Evolutionary conservation across 2,113 vertebrate genomes (phyloP).

Genomic region (Mixornis gularis): DNA sequence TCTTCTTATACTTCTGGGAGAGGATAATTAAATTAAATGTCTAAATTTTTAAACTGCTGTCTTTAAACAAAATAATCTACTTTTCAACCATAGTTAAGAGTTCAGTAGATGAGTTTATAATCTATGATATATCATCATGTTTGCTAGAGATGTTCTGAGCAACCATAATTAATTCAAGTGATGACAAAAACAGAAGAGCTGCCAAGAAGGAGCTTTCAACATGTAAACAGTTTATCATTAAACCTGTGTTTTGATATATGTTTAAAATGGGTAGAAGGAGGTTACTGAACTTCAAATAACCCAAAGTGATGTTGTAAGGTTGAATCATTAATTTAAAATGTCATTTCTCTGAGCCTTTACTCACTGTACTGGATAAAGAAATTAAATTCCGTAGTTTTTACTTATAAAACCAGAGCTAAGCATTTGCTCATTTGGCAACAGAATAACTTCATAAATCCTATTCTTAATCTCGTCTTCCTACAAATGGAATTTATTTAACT

Average conservation of each 20-base stretch:
- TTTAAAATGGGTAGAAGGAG: constrained; percentile 31
- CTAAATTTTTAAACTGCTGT: constrained; percentile 69
- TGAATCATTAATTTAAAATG: constrained; percentile 7
- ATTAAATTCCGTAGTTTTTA: background rate
- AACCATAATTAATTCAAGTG: constrained; percentile 65
- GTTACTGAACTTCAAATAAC: constrained; percentile 31
- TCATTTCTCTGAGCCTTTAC: constrained; percentile 3
- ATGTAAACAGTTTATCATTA: constrained; percentile 48
- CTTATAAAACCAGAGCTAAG: constrained; percentile 3
- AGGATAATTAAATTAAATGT: constrained; percentile 79
- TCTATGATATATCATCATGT: constrained; percentile 58
- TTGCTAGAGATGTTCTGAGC: constrained; percentile 48
- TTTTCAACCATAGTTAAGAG: constrained; percentile 62
- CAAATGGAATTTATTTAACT: constrained; percentile 20
- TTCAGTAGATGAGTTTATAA: constrained; percentile 63
- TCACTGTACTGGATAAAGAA: constrained; percentile 3
- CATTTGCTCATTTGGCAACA: constrained; percentile 23
- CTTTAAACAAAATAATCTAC: constrained; percentile 73
- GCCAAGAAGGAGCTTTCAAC: constrained; percentile 49
- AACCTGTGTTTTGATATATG: constrained; percentile 37
- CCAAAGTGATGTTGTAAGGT: constrained; percentile 31
- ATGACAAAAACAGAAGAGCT: constrained; percentile 45
- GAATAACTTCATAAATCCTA: background rate
- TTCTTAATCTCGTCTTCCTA: background rate
- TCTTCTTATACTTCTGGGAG: constrained; percentile 70